Evolutionary conservation across 2,113 vertebrate species (phyloP).

Genomic region (Apaloderma vittatum): DNA sequence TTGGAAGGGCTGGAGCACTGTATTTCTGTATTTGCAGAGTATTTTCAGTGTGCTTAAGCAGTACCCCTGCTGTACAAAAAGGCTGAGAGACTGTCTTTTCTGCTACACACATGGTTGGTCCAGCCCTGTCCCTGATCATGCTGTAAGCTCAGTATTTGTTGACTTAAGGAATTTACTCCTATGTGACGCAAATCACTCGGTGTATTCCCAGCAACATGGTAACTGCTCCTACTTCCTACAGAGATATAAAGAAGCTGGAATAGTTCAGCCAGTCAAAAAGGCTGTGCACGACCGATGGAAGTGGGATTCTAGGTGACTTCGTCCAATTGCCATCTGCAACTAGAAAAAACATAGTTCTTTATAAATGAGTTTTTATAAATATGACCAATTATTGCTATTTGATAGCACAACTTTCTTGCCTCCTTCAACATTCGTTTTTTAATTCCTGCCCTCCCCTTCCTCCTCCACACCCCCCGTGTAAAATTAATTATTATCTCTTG

Average conservation of each 20-base stretch:
- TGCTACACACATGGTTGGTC: background rate
- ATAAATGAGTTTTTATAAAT: background rate
- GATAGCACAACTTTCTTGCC: background rate
- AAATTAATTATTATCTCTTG: conserved; percentile 34
- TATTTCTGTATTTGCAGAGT: background rate
- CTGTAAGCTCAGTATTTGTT: background rate
- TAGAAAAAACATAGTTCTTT: background rate
- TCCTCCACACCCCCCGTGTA: accelerated
- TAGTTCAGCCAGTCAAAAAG: background rate
- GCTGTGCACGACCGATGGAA: background rate
- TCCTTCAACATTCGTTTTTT: background rate
- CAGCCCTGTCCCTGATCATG: background rate
- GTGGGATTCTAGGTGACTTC: background rate
- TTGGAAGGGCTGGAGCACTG: background rate
- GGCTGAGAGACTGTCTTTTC: background rate
- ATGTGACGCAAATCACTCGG: background rate
- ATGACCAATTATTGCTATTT: background rate
- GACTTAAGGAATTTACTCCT: background rate
- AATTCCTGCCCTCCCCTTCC: background rate
- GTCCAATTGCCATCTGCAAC: background rate
- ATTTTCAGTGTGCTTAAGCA: background rate
- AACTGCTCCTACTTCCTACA: background rate
- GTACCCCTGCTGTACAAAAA: background rate
- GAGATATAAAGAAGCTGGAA: background rate
- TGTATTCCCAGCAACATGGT: background rate